phyloP scores from a whole-genome alignment of 2,888 invertebrate genomes.

The Caenorhabditis zanzibari region DNA sequence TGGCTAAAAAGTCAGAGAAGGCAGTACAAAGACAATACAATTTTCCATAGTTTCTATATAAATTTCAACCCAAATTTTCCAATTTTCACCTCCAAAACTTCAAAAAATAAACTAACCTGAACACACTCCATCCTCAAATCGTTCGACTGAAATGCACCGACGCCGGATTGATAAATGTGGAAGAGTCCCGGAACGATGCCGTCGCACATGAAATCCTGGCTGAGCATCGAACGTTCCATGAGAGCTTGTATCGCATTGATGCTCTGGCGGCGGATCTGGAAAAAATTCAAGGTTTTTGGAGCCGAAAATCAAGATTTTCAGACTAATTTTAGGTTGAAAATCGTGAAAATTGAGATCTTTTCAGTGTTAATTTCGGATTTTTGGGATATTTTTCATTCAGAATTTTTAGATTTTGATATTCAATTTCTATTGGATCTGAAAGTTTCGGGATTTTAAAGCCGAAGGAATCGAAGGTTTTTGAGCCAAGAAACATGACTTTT shows the following conservation, averaged over 20 bases:
- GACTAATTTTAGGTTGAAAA: background rate
- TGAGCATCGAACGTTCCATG: conserved; percentile 87
- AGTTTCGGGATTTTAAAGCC: too few species aligned
- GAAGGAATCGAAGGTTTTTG: too few species aligned
- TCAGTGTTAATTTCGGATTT: too few species aligned
- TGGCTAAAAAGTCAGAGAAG: too few species aligned
- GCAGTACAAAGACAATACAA: too few species aligned
- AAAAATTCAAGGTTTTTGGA: conserved; percentile 10
- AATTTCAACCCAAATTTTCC: background rate
- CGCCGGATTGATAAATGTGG: conserved; percentile 52
- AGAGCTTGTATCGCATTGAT: conserved; percentile 87
- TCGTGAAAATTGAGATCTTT: too few species aligned
- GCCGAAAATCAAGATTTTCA: background rate
- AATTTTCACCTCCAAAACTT: background rate
- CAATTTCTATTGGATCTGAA: too few species aligned
- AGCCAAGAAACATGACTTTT: too few species aligned
- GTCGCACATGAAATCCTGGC: conserved; percentile 79
- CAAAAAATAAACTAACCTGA: conserved; percentile 53
- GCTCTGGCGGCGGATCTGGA: conserved; percentile 87
- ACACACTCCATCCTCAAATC: conserved; percentile 62
- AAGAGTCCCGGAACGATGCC: conserved; percentile 60
- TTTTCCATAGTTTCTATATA: too few species aligned
- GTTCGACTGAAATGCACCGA: conserved; percentile 42
- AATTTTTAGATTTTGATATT: too few species aligned
- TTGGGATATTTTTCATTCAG: too few species aligned